Conservation (phyloP, 2,113 vertebrate species). For the Apodemus sylvaticus region DNA sequence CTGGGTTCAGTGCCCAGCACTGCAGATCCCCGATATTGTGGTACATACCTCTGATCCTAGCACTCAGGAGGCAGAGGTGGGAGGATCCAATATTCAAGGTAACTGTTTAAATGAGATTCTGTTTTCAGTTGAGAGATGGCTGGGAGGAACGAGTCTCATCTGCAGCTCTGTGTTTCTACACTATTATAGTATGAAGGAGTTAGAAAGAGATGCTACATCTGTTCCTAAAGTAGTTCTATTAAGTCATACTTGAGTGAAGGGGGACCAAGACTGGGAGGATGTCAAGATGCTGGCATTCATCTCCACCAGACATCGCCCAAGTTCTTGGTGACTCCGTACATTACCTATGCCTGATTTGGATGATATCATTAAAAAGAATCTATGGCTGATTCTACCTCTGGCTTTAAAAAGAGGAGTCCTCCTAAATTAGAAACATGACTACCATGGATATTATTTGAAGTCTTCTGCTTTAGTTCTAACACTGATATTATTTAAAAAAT, state of each 20-base stretch:
- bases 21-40: not conserved
- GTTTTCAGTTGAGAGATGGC: not conserved
- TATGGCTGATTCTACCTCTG: conserved; percentile 48
- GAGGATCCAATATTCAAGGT: not conserved
- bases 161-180: conserved; percentile 53
- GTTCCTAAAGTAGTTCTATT: conserved; percentile 70
- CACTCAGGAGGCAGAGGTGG: not conserved
- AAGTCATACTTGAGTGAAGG: conserved; percentile 1
- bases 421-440: conserved; percentile 39
- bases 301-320: conserved; percentile 10
- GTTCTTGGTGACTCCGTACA: conserved; percentile 68
- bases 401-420: conserved; percentile 67
- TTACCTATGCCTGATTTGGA: not conserved
- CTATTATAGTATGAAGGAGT: conserved; percentile 58
- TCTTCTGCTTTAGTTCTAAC: conserved; percentile 66
- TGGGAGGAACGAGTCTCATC: not conserved
- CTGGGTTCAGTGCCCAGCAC: not conserved
- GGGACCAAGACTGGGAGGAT: not conserved
- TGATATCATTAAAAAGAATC: conserved; percentile 11
- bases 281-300: not conserved
- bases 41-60: not conserved
- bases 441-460: conserved; percentile 71
- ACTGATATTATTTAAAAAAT: conserved; percentile 84
- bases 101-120: not conserved
- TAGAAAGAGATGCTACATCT: conserved; percentile 58